A percentile compares a stretch with the other conserved stretches of the same genome.
Evolutionary conservation across 2,797 vertebrate genomes (phyloP).

Genomic region (Falco concolor): DNA sequence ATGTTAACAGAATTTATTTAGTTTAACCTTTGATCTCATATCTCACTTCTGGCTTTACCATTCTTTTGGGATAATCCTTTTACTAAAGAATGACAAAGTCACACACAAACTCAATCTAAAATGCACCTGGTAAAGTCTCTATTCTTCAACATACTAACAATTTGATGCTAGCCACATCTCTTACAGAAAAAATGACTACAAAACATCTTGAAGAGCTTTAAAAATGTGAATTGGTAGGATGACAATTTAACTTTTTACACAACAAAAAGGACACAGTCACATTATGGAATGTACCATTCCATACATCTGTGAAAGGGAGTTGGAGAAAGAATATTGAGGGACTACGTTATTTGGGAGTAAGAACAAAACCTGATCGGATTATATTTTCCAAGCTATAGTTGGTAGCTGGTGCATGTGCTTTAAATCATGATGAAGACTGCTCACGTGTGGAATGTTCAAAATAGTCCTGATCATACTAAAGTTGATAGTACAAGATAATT

Average conservation of each 20-base stretch:
- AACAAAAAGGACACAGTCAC: neutral
- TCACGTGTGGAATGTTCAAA: neutral
- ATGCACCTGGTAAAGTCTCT: neutral
- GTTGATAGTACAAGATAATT: neutral
- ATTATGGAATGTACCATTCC: neutral
- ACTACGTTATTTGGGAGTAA: neutral
- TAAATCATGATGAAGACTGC: neutral
- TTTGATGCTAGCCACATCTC: neutral
- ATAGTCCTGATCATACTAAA: neutral
- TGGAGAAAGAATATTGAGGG: neutral
- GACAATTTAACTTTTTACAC: neutral
- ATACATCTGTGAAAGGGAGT: neutral
- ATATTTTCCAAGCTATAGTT: neutral
- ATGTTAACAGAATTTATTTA: neutral
- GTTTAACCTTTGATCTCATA: neutral
- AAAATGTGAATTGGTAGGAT: neutral
- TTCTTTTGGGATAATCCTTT: neutral
- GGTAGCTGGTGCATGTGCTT: neutral
- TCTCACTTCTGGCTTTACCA: neutral
- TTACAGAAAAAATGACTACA: neutral
- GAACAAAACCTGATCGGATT: neutral
- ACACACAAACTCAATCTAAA: neutral
- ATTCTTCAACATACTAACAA: neutral
- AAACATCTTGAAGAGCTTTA: neutral
- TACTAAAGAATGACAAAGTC: neutral